These are phyloP conservation scores for Tuberolachnus salignus DNA, from an alignment of 2,888 invertebrate genomes.

Conservation along the genomic window DNA sequence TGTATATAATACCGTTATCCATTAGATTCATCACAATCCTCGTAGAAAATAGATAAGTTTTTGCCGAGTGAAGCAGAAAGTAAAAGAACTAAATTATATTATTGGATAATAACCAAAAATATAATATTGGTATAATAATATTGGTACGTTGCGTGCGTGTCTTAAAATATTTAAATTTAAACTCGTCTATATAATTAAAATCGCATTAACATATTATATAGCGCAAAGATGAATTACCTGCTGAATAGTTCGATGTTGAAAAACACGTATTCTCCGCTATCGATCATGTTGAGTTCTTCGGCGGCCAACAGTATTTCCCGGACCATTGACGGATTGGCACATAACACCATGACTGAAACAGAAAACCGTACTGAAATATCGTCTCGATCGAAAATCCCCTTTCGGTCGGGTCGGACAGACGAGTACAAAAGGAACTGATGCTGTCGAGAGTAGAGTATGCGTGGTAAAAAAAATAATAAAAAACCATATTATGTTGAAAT, in stretches of 20 bases:
- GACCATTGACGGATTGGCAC: conserved; percentile 86
- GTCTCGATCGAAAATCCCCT: conserved; percentile 33
- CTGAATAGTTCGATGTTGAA: conserved; percentile 97
- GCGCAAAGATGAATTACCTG: conserved; percentile 68
- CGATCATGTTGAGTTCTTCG: conserved; percentile 92
- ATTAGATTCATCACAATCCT: no score
- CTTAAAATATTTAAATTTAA: no score
- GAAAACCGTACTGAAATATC: conserved; percentile 59
- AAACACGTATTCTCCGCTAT: conserved; percentile 96
- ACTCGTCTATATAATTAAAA: no score
- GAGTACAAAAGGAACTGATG: neutral
- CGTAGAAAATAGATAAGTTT: no score
- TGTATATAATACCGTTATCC: no score
- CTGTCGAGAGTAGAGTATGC: neutral
- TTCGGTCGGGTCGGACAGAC: neutral
- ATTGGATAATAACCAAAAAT: no score
- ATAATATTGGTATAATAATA: no score
- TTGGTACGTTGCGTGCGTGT: no score
- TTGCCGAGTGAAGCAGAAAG: no score
- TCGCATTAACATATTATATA: neutral
- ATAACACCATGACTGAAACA: conserved; percentile 91
- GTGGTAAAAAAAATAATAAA: neutral
- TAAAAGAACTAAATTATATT: no score
- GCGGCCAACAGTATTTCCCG: conserved; percentile 93
- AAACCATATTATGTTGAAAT: neutral